These are phyloP conservation scores for Echeneis naucrates DNA, from an alignment of 2,797 vertebrate genomes.

Conservation along the genomic window DNA sequence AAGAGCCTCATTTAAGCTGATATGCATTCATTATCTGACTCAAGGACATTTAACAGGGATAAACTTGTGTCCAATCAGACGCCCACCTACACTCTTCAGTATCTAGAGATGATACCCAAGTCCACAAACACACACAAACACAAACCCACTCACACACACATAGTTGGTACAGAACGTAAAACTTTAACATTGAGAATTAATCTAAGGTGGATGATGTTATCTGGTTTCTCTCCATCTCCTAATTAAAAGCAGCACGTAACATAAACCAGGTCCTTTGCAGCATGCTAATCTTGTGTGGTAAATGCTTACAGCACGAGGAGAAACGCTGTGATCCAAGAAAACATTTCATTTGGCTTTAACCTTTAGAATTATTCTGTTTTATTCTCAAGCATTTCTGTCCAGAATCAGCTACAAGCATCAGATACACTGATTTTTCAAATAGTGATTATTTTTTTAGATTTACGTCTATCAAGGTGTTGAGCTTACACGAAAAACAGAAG, in stretches of 20 bases:
- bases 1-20: constrained; percentile 40
- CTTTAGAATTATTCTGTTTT: constrained; percentile 11
- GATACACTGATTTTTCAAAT: not conserved
- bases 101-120: constrained; percentile 2
- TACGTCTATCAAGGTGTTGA: too few species aligned
- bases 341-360: constrained; percentile 17
- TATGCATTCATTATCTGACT: constrained; percentile 69
- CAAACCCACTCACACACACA: constrained; percentile 8
- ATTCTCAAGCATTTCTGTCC: constrained; percentile 2
- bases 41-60: constrained; percentile 65
- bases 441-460: too few species aligned
- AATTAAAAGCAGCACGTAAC: not conserved
- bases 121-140: not conserved
- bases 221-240: not conserved
- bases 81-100: constrained; percentile 42
- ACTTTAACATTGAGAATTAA: constrained; percentile 14
- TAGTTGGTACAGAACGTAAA: constrained; percentile 5
- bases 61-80: constrained; percentile 60
- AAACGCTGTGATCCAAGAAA: constrained; percentile 13
- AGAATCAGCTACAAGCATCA: constrained; percentile 3
- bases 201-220: not conserved
- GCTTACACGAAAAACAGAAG: too few species aligned
- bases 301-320: constrained; percentile 2
- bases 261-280: not conserved
- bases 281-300: not conserved